These are phyloP conservation scores for Hypomesus transpacificus DNA, from an alignment of 2,113 vertebrate species.

Conservation along the genomic window DNA sequence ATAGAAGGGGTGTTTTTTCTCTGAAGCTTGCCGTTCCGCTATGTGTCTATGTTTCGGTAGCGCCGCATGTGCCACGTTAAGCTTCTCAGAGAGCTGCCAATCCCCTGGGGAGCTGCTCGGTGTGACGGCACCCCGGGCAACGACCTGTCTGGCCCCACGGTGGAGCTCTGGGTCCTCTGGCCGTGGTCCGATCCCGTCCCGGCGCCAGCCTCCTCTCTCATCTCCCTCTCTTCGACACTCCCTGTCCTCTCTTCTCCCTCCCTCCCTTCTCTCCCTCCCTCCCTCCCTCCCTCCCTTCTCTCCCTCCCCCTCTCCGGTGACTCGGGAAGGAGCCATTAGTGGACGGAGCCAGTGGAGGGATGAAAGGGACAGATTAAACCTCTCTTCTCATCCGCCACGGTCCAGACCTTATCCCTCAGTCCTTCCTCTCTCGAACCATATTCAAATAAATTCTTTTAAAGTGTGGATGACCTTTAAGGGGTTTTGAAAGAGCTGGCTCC, in stretches of 20 bases:
- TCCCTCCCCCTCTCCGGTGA: background rate
- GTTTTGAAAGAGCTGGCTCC: slow-evolving; percentile 28
- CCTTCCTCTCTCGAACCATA: slow-evolving; percentile 19
- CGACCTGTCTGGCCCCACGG: background rate
- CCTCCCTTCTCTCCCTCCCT: background rate
- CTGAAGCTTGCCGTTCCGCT: too few species aligned
- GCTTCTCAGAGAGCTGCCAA: too few species aligned
- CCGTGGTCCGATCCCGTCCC: background rate
- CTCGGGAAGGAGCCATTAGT: slow-evolving; percentile 11
- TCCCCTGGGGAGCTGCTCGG: too few species aligned
- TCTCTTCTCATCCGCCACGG: slow-evolving; percentile 5
- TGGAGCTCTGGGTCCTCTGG: background rate
- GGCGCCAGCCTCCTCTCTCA: too few species aligned
- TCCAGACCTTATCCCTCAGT: slow-evolving; percentile 20
- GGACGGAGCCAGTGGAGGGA: slow-evolving; percentile 9
- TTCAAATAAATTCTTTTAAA: slow-evolving; percentile 43
- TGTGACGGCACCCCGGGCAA: background rate
- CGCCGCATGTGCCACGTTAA: too few species aligned
- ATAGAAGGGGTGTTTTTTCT: too few species aligned
- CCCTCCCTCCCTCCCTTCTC: background rate
- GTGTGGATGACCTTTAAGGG: slow-evolving; percentile 54
- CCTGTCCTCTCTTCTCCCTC: background rate
- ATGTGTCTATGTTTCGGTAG: too few species aligned
- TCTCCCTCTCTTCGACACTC: background rate
- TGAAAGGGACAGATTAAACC: slow-evolving; percentile 37